These are phyloP conservation scores for Hemicrepidius hirtus DNA, from an alignment of 2,888 invertebrate species.

Conservation along the genomic window DNA sequence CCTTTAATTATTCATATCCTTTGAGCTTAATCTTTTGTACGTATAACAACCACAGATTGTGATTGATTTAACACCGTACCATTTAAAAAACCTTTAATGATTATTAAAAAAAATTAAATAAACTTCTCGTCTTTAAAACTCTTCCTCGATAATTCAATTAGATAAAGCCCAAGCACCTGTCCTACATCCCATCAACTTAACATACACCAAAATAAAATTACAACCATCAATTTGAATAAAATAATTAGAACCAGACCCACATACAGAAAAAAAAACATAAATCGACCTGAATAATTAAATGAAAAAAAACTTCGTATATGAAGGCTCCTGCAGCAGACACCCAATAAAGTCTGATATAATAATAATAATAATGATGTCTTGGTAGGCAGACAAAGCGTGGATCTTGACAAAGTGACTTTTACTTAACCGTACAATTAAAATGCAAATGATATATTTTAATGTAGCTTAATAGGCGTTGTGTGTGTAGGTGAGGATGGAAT, in stretches of 20 bases:
- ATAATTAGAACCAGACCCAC: constrained; percentile 13
- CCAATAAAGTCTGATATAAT: constrained; percentile 30
- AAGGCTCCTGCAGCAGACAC: constrained; percentile 12
- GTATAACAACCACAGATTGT: too few species aligned
- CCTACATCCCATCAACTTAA: background rate
- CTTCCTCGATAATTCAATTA: constrained; percentile 1
- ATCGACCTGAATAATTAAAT: background rate
- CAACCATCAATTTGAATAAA: constrained; percentile 10
- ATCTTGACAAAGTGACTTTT: constrained; percentile 38
- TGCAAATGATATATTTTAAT: constrained; percentile 40
- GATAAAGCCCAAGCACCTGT: background rate
- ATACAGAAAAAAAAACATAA: background rate
- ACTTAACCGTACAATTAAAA: constrained; percentile 40
- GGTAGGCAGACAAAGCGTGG: constrained; percentile 24
- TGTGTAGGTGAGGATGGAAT: constrained; percentile 41
- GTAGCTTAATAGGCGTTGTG: constrained; percentile 31
- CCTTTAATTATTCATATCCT: too few species aligned
- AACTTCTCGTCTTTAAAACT: background rate
- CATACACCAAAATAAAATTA: background rate
- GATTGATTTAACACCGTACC: too few species aligned
- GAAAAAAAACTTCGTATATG: constrained; percentile 14
- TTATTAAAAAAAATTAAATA: background rate
- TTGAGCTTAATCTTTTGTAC: too few species aligned
- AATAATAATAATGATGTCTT: constrained; percentile 29
- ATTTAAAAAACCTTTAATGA: background rate